phyloP scores from a whole-genome alignment of 2,888 invertebrate genomes.

The Teleogryllus oceanicus region DNA sequence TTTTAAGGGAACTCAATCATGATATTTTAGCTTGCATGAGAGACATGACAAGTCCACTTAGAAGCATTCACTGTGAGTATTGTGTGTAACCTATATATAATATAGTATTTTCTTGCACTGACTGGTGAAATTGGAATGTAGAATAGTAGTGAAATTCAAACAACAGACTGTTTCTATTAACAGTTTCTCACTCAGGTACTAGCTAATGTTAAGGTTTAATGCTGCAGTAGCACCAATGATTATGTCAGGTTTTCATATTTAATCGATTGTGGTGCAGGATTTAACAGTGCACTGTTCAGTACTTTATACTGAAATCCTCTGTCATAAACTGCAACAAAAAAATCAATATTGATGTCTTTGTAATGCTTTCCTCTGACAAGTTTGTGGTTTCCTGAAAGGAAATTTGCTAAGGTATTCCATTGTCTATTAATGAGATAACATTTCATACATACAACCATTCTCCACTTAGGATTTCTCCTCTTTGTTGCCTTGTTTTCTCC shows the following conservation, averaged over 20 bases:
- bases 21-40: background rate
- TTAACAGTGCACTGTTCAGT: too few species aligned
- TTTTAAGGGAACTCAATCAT: too few species aligned
- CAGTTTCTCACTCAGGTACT: slow-evolving; percentile 1
- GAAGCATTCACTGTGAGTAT: background rate
- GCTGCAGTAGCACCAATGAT: background rate
- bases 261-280: background rate
- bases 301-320: too few species aligned
- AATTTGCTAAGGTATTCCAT: background rate
- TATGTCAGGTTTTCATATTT: background rate
- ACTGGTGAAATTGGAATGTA: background rate
- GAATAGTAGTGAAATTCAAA: slow-evolving; percentile 3
- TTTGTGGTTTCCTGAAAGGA: background rate
- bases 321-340: background rate
- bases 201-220: background rate
- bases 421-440: background rate
- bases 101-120: background rate
- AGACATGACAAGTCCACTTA: background rate
- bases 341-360: slow-evolving; percentile 4
- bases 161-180: background rate
- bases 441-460: background rate
- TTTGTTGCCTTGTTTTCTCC: slow-evolving; percentile 21
- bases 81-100: background rate
- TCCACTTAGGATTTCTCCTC: background rate
- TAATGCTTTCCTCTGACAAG: too few species aligned